Evolutionary conservation across 2,888 invertebrate species (phyloP).

Genomic region (Nebria salina): DNA sequence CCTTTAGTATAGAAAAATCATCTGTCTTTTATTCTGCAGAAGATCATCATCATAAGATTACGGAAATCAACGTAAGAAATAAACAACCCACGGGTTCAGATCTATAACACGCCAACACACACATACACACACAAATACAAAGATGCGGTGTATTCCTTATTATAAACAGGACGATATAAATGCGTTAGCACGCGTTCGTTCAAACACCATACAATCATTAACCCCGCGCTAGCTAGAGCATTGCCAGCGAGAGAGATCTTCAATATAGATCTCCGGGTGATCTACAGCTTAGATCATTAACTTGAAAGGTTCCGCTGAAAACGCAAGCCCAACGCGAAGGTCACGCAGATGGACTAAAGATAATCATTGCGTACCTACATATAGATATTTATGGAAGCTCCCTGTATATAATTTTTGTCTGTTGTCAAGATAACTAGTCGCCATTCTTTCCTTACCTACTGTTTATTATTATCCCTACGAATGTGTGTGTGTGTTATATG

Average conservation of each 20-base stretch:
- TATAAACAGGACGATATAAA: slow-evolving; percentile 19
- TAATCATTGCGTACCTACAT: not conserved
- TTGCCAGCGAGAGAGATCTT: slow-evolving; percentile 15
- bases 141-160: slow-evolving; percentile 6
- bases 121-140: slow-evolving; percentile 3
- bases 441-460: slow-evolving; percentile 3
- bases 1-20: not conserved
- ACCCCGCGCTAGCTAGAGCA: not conserved
- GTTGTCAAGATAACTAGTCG: slow-evolving; percentile 5
- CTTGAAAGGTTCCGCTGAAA: slow-evolving; percentile 24
- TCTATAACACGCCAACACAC: slow-evolving; percentile 7
- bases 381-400: slow-evolving; percentile 13
- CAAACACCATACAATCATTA: slow-evolving; percentile 29
- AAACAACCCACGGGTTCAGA: not conserved
- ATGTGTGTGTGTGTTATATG: not conserved
- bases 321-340: slow-evolving; percentile 19
- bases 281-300: slow-evolving; percentile 30
- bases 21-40: not conserved
- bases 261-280: slow-evolving; percentile 27
- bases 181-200: slow-evolving; percentile 23
- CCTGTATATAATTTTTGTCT: slow-evolving; percentile 16
- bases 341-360: slow-evolving; percentile 3
- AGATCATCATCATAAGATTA: slow-evolving; percentile 4
- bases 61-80: slow-evolving; percentile 16
- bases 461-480: not conserved